Evolutionary conservation across 2,888 invertebrate species (phyloP), one percentile per base, ranked within the genome.

Genomic region (Chloromyia formosa): DNA sequence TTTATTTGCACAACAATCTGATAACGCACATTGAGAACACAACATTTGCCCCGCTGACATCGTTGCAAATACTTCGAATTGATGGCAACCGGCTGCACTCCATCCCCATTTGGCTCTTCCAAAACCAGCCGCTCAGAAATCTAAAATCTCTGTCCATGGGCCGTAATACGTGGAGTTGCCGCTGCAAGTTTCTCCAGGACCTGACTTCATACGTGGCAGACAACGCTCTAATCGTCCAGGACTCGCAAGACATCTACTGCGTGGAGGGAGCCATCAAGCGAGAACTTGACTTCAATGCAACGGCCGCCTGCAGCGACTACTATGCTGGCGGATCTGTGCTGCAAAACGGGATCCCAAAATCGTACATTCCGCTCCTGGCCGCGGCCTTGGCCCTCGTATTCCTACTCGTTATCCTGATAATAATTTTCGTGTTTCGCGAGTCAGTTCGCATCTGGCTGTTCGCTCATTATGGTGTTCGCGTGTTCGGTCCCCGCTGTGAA

Each of bases 91-190:
- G 91, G 77, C 86, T 96, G 80, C 90, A 92, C 22, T 91, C 91
- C 60, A 93, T 94, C 84, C 92, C 94, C 75, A 91, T 96, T 64
- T 95, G 95, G 94, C 92, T 90, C 81, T 77, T 85, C 66, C 84
- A 84, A 76, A 80, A 82, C 62, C 80, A 82, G n/a, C 84, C 84
- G 61, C 84, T 85, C 54, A 82, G 81, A 56, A 80, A 82, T 0
- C 68, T 85, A 75, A 87, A 88, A 35, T 84, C 86, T 0, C 81
- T 88, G 1, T 80, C 80, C 0, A 87, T 96, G 77, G 93, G 94
- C 10, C 90, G 92, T 79, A 96, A 96, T 86, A 90, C 91, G 76
- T 96, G 96, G 96, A 93, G 93, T 75, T 96, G 96, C 83, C 92
- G 94, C 81, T 96, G 96, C 86, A 93, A 94, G 84, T 95, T 94